Percentiles rank a stretch among this genome's conserved stretches.
Conservation (phyloP, 1,140 invertebrate genomes). For the Pseudomyrmex gracilis region DNA sequence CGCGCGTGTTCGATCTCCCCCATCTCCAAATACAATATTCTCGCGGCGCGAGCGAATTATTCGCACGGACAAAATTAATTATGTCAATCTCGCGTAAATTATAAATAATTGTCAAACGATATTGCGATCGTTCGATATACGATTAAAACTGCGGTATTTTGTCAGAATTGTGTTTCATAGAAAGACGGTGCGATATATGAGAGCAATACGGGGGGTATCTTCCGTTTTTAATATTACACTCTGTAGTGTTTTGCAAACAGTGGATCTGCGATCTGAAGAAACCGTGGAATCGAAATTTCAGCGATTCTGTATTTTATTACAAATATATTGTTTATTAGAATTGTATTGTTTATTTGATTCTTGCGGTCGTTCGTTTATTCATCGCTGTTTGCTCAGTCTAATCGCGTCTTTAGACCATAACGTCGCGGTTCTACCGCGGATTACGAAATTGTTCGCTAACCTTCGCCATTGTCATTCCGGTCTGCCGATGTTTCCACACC, state of each 20-base stretch:
- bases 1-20: neutral
- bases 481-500: slow-evolving; percentile 32
- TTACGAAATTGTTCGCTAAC: slow-evolving; percentile 36
- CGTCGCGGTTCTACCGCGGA: neutral
- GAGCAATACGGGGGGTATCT: no score
- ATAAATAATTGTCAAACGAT: neutral
- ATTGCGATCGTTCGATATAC: neutral
- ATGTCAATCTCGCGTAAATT: slow-evolving; percentile 5
- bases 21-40: slow-evolving; percentile 12
- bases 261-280: no score
- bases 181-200: no score
- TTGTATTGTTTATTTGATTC: neutral
- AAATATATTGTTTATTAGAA: neutral
- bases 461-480: slow-evolving; percentile 58
- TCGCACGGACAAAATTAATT: slow-evolving; percentile 1
- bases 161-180: neutral
- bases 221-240: neutral
- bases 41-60: neutral
- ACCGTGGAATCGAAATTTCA: no score
- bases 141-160: neutral
- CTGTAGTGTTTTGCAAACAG: neutral
- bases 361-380: neutral
- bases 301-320: neutral
- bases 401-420: neutral
- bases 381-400: neutral